Evolutionary conservation across 2,797 vertebrate species (phyloP).

Genomic region (Cyclopterus lumpus): DNA sequence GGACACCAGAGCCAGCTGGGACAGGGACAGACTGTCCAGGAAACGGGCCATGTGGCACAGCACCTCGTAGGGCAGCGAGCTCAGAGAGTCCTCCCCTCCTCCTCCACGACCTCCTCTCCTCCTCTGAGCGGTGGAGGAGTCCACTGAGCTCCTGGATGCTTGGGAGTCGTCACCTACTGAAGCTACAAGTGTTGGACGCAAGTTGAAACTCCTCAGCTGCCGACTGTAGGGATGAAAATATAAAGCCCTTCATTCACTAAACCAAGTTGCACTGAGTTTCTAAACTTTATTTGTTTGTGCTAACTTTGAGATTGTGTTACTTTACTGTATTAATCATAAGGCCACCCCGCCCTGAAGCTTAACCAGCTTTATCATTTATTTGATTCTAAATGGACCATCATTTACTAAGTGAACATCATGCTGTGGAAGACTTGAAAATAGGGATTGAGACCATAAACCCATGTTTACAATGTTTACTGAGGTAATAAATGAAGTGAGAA

Average conservation of each 20-base stretch:
- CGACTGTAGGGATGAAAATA: conserved; percentile 47
- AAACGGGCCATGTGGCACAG: conserved; percentile 91
- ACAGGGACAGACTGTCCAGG: conserved; percentile 94
- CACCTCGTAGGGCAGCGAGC: conserved; percentile 89
- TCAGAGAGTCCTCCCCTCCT: conserved; percentile 82
- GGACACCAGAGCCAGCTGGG: conserved; percentile 94
- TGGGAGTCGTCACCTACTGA: not conserved
- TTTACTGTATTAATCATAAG: not conserved
- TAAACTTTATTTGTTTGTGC: not conserved
- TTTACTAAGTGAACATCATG: not conserved
- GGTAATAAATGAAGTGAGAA: no score
- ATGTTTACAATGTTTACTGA: no score
- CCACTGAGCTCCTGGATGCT: not conserved
- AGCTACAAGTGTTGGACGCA: conserved; percentile 50
- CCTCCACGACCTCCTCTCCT: not conserved
- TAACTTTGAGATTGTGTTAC: not conserved
- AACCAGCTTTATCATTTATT: not conserved
- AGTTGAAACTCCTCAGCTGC: conserved; percentile 69
- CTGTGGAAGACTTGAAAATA: not conserved
- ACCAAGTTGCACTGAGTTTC: not conserved
- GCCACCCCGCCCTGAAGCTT: not conserved
- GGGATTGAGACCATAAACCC: no score
- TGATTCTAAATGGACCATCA: not conserved
- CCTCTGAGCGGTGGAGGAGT: conserved; percentile 21
- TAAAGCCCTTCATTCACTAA: not conserved